Evolutionary conservation across 2,113 vertebrate species (phyloP).

Genomic region (Sebastes schlegelii): DNA sequence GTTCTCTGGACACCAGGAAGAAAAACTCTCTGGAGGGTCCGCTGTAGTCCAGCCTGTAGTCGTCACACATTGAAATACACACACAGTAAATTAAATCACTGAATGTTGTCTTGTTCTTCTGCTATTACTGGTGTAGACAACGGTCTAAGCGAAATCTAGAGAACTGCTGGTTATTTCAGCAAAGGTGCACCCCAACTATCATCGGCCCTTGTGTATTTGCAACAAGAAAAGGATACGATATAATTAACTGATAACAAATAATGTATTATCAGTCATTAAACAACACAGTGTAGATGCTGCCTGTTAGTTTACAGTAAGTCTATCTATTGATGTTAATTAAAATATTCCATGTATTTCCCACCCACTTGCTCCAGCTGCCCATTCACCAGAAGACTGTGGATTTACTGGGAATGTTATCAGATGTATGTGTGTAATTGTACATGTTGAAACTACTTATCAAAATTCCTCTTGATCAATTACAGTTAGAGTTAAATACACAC

Average conservation of each 20-base stretch:
- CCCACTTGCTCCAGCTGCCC: neutral
- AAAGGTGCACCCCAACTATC: neutral
- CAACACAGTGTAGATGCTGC: neutral
- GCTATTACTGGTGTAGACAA: neutral
- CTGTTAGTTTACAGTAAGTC: constrained; percentile 2
- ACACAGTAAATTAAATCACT: neutral
- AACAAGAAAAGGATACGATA: neutral
- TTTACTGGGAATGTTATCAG: constrained; percentile 7
- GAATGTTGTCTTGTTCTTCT: neutral
- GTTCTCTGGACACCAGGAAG: constrained; percentile 98
- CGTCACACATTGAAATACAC: constrained; percentile 4
- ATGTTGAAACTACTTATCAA: constrained; percentile 25
- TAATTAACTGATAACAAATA: neutral
- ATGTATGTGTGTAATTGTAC: constrained; percentile 18
- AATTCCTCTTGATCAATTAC: constrained; percentile 3
- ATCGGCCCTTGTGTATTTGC: neutral
- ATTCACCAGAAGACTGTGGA: neutral
- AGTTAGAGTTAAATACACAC: neutral
- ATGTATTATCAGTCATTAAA: neutral
- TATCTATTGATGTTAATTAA: neutral
- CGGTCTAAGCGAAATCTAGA: neutral
- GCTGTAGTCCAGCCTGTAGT: constrained; percentile 95
- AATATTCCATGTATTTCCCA: neutral
- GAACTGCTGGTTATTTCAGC: neutral
- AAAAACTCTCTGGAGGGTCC: constrained; percentile 98